Conservation (phyloP, 2,113 vertebrate species). For the Alethe castanea region DNA sequence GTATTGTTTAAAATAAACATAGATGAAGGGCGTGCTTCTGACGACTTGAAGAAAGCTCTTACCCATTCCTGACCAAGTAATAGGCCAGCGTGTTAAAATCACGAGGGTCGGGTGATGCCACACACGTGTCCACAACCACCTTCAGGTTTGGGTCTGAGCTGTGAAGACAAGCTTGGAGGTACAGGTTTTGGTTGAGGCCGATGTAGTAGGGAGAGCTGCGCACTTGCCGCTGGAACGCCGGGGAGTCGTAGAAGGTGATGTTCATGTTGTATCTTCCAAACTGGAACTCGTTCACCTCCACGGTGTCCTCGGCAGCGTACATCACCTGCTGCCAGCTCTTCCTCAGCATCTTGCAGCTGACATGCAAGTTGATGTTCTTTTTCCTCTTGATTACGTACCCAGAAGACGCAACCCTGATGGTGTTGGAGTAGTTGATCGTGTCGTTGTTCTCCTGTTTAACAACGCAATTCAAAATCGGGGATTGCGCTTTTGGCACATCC, state of each 20-base stretch:
- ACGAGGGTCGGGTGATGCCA: conserved; percentile 56
- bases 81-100: conserved; percentile 62
- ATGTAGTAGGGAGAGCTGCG: conserved; percentile 60
- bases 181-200: conserved; percentile 66
- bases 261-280: conserved; percentile 61
- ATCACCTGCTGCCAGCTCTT: conserved; percentile 61
- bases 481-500: neutral
- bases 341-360: conserved; percentile 73
- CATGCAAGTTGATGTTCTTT: conserved; percentile 35
- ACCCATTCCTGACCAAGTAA: conserved; percentile 68
- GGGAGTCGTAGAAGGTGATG: conserved; percentile 66
- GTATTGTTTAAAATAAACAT: neutral
- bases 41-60: neutral
- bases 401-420: conserved; percentile 2
- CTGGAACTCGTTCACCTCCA: conserved; percentile 21
- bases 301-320: conserved; percentile 51
- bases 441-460: conserved; percentile 59
- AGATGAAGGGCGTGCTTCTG: neutral
- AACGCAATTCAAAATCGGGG: neutral
- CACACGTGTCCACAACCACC: conserved; percentile 75
- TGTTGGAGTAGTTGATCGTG: conserved; percentile 74
- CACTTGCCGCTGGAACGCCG: conserved; percentile 53
- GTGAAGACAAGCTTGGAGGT: conserved; percentile 64
- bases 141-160: conserved; percentile 46
- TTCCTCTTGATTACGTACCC: conserved; percentile 53